Base-by-base conservation (phyloP, 2,113 vertebrate species). In the Ranitomeya imitator region DNA sequence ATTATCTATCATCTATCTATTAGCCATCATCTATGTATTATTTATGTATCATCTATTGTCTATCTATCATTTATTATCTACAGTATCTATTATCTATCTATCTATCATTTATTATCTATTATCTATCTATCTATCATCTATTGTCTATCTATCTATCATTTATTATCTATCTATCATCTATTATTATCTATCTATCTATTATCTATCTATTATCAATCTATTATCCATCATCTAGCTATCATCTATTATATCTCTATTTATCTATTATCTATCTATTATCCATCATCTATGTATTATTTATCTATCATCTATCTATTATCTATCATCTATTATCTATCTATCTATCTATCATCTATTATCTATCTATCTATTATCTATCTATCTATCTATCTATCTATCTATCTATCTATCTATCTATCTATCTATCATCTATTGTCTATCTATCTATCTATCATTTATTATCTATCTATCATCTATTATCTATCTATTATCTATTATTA, bases 401-500 rank as follows among this genome's bases (percentile, higher is more conserved):
- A n/a, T n/a, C n/a, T n/a, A n/a, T n/a, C n/a, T n/a, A n/a, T n/a
- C n/a, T n/a, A n/a, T n/a, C n/a, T n/a, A n/a, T 69, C 67, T 26
- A 69, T 73, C 69, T 37, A 26, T 69, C 23, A 13, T 5, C 37
- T 37, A 37, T 31, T 73, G 37, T 73, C 23, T 37, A n/a, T 9
- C 55, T 57, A 12, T 71, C 23, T 71, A 71, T 71, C n/a, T 31
- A 71, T 67, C 65, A 1, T 1, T 2, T 71, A 71, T 31, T 31
- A 71, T 71, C 23, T n/a, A 73, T 73, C 69, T 73, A 73, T 73
- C 69, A 63, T 26, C n/a, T 73, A 37, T 73, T 73, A 73, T 73
- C 26, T 71, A 71, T 71, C 67, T 69, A 69, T 69, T n/a, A 31
- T 31, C 26, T 45, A 45, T 3, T 23, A 57, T 4, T 73, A 73